Evolutionary conservation across 2,797 vertebrate genomes (phyloP), one percentile per base, ranked within the genome.

Genomic region (Delichon dasypus): DNA sequence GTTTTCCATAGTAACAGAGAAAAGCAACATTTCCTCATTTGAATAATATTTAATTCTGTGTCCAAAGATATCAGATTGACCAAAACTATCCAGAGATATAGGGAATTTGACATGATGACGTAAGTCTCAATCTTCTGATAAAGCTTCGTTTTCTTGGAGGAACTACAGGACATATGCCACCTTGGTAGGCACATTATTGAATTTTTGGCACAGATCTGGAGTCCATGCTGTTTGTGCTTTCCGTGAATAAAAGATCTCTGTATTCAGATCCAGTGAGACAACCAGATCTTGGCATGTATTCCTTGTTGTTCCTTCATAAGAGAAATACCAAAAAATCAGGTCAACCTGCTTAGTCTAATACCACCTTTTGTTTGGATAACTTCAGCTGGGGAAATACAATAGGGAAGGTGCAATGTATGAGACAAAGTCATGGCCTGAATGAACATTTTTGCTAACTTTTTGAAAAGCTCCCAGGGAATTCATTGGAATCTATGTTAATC

Each of bases 381-480:
- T 80, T 86, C 62, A 40, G 16, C 5, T 66, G 45, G 14, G 57
- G 62, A 89, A 74, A 57, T 62, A 66, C 36, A 55, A 22, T 50
- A 61, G 36, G 21, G 29, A 93, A 87, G 44, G 53, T 77, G 50
- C 30, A 73, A 78, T 0, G 2, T 34, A 62, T 32, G 23, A 55
- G 54, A 51, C 13, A 30, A 83, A 94, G 67, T 51, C 53, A 57
- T 42, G 82, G 75, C 29, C 71, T 38, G 65, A 90, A 93, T 51
- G 45, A 32, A 50, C 2, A 4, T 81, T 96, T 91, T 79, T 54
- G 62, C 74, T 47, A 88, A 85, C 66, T 88, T 91, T 72, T 91
- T 72, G 67, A 87, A 90, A 79, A 96, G 20, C 71, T 89, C 55
- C 34, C 27, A 34, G 86, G 70, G 83, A 96, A 95, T 93, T 95